Base-by-base conservation (phyloP, 2,113 vertebrate genomes). In the Protobothrops mucrosquamatus region DNA sequence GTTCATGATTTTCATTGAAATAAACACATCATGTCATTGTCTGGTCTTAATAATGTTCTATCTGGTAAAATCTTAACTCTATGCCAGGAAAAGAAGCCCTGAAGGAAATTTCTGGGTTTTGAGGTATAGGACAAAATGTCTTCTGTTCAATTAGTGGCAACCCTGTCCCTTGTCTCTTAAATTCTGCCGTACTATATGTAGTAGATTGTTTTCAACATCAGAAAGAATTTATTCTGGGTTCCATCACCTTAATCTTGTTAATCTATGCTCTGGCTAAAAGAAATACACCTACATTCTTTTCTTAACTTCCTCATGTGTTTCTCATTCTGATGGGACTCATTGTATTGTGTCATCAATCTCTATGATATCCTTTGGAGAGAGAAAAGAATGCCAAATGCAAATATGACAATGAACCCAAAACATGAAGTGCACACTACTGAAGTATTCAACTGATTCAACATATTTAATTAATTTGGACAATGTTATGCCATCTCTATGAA, bases 241-340 rank as follows among this genome's bases (percentile, higher is more conserved):
- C 64, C 69, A 57, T 92, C 34, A 48, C 54, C 52, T 43, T 69
- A 59, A 69, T 88, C 88, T 89, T 48, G 29, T 48, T 89, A 92
- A 89, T 48, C 39, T 81, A 43, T 89, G 52, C 39, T 89, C 26
- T 34, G 39, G 39, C 69, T 18, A 57, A 85, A 46, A 64, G 52
- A 81, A 81, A 81, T 43, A 81, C 46, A 56, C 64, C 54, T 85
- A 89, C 74, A 92, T 85, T 29, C 88, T 55, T 89, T 85, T 88
- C 29, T 39, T 85, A 89, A 85, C 88, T 51, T 85, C 54, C 69
- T 89, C 88, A 85, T 92, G 64, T 57, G 87, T 89, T 92, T 92
- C 81, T 54, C 52, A 89, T 92, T 92, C 52, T 43, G 57, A 89
- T 26, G 87, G 18, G 39, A 48, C 61, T 89, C 26, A 46, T 15